Evolutionary conservation across 2,113 vertebrate species (phyloP), one percentile per base, ranked within the genome.

Genomic region (Dicrurus megarhynchus): DNA sequence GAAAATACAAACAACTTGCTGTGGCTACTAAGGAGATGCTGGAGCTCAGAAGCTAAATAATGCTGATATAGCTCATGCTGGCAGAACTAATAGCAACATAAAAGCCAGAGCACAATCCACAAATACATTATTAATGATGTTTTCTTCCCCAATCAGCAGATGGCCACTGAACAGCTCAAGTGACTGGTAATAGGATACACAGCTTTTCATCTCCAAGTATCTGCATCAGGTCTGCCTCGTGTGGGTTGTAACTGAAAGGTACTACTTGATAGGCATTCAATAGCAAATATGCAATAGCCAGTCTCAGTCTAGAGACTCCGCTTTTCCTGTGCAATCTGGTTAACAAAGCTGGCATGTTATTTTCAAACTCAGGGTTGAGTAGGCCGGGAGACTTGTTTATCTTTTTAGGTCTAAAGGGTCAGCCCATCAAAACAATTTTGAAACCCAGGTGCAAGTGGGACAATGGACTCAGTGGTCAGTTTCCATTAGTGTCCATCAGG

Each of bases 91-190:
- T 22, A 89, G 53, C 57, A 79, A 76, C 39, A 74, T 47, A 87
- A 94, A 95, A 94, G 59, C 82, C 65, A 41, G 35, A 88, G 64
- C 33, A 93, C 78, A 95, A 59, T 53, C 84, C 7, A 2, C 65
- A 50, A 85, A 95, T 96, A 55, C n/a, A 96, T 96, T 87, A 96
- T 97, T 96, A 74, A 97, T 80, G 35, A 69, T 52, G 55, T 95
- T 93, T 94, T 91, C 93, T 77, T 94, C 75, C 83, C 78, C 69
- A 65, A 85, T 74, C 70, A 80, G 91, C 95, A 95, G 90, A 93
- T 84, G 87, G 89, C 84, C 69, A 67, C 53, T 65, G 89, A 93
- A 61, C 0, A 0, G 84, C 78, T 94, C 93, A 77, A 83, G 91
- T 94, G 67, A 90, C 82, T 70, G 26, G 91, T 77, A 97, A 97